phyloP scores from a whole-genome alignment of 1,140 invertebrate species.

The Atta colombica region DNA sequence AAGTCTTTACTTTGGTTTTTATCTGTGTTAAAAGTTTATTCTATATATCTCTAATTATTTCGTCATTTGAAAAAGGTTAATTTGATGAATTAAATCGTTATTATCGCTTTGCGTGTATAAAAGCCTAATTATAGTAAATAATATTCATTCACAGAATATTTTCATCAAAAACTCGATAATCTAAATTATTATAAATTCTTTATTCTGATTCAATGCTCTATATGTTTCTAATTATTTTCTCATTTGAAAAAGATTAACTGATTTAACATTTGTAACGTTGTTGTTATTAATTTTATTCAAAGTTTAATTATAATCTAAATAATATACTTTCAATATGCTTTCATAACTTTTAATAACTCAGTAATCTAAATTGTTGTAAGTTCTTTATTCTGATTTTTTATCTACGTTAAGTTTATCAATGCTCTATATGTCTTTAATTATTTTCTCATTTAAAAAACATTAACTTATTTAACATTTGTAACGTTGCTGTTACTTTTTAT shows the following conservation, averaged over 20 bases:
- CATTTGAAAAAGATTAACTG: neutral
- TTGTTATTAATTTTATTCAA: neutral
- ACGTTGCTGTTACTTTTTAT: neutral
- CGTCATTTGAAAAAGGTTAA: no score
- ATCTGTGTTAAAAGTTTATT: neutral
- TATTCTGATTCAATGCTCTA: no score
- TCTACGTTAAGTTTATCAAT: neutral
- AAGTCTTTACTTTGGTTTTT: neutral
- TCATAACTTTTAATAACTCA: neutral
- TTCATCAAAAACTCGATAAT: no score
- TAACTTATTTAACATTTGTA: no score
- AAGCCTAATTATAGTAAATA: no score
- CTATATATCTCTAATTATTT: neutral
- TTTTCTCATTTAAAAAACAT: no score
- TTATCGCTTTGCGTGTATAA: neutral
- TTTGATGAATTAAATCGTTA: no score
- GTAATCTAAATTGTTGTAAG: neutral
- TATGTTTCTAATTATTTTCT: neutral
- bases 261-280: neutral
- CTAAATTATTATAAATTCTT: no score
- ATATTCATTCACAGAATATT: no score
- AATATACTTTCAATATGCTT: neutral
- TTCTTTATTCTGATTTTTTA: neutral
- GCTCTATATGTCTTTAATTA: neutral
- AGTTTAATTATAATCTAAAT: neutral